Base-by-base conservation (phyloP, 1,140 invertebrate species). In the Ceratina calcarata region DNA sequence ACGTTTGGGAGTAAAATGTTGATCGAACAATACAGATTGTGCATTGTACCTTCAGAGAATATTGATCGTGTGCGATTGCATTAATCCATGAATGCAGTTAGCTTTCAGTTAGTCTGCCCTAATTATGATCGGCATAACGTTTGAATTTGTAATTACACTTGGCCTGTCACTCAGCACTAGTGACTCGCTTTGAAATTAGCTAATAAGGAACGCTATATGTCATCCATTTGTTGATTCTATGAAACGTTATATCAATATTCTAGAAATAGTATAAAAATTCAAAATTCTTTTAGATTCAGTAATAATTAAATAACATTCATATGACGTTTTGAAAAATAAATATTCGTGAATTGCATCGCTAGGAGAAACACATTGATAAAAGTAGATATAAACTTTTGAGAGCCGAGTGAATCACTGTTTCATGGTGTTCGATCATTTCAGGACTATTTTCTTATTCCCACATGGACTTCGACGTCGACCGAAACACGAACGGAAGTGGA, bases 401-500 rank as follows among this genome's bases (percentile, higher is more conserved):
- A 64, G 7, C 49, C 32, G n/a, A 7, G 8, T 49, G 53, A 20
- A 22, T 68, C 55, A 61, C 65, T 27, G 18, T 66, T 51, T 22
- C 27, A 65, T 15, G 18, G 22, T 22, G n/a, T 60, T 60, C 32
- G 22, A 51, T 64, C 20, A 65, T 79, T 73, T 82, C 89, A 94
- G 94, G 94, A 68, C 83, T 95, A 45, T 95, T 95, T 86, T 89
- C 92, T 45, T 94, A 94, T 83, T 93, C 93, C 53, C 94, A 95
- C 86, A 93, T 95, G 93, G 94, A 94, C 78, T 95, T 94, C 74
- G 93, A 94, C 75, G 87, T 92, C 8, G 90, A 95, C 91, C 65
- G 95, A 87, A 92, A 95, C 89, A 93, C 94, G 55, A 93, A 95
- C 75, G 95, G 95, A 10, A 94, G 90, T 13, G 94, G 95, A 2